These are phyloP conservation scores for Syngnathoides biaculeatus DNA, from an alignment of 2,113 vertebrate genomes.

Conservation along the genomic window DNA sequence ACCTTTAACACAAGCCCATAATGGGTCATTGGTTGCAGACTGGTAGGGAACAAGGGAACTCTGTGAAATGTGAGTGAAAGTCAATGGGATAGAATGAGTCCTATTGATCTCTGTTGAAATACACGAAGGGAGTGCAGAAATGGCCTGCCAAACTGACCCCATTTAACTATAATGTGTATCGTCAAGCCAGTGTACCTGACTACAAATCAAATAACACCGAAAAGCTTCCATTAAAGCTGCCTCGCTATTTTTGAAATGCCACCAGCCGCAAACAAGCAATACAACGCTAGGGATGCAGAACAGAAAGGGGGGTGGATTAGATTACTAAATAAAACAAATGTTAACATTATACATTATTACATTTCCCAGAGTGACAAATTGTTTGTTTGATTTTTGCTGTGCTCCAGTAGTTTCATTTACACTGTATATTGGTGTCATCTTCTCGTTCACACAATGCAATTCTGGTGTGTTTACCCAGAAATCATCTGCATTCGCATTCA, in stretches of 20 bases:
- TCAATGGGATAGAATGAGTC: conserved; percentile 58
- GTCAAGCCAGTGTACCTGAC: conserved; percentile 21
- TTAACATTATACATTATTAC: conserved; percentile 25
- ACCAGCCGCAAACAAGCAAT: conserved; percentile 15
- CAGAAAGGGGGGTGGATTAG: background rate
- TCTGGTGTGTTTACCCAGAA: conserved; percentile 28
- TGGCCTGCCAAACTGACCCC: conserved; percentile 53
- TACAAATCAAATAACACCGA: conserved; percentile 36
- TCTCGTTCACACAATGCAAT: conserved; percentile 16
- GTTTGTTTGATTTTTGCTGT: conserved; percentile 21
- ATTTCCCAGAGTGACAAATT: conserved; percentile 36
- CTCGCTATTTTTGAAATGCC: conserved; percentile 9
- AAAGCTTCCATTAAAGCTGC: conserved; percentile 18
- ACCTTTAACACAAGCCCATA: conserved; percentile 40
- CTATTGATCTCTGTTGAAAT: conserved; percentile 52
- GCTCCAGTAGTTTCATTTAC: conserved; percentile 34
- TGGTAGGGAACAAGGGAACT: conserved; percentile 36
- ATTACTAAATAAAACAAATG: conserved; percentile 9
- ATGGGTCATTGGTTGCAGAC: conserved; percentile 36
- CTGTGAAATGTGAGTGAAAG: conserved; percentile 58
- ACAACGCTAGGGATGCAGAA: conserved; percentile 8
- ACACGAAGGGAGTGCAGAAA: conserved; percentile 29
- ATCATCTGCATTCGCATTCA: conserved; percentile 37
- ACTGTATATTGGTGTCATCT: conserved; percentile 29
- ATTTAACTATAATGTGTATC: conserved; percentile 57